phyloP scores from a whole-genome alignment of 2,797 vertebrate genomes.

The Champsocephalus gunnari region DNA sequence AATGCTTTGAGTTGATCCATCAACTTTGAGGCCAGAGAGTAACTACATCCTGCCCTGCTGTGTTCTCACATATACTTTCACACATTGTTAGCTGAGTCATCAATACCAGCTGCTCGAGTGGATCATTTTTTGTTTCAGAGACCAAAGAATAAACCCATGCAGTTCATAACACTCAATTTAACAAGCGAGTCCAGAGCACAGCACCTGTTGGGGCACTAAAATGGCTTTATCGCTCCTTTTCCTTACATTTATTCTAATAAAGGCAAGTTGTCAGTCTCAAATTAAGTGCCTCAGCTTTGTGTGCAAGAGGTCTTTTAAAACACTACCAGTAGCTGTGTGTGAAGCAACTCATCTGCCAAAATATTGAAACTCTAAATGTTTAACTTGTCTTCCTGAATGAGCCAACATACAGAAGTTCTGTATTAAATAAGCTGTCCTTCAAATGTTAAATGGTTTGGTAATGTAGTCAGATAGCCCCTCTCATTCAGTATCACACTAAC shows the following conservation, averaged over 20 bases:
- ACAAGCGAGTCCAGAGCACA: not conserved
- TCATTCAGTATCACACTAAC: not conserved
- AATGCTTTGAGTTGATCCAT: constrained; percentile 79
- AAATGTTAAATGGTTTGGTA: constrained; percentile 6
- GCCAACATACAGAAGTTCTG: constrained; percentile 8
- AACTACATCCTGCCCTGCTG: constrained; percentile 31
- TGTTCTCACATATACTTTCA: constrained; percentile 48
- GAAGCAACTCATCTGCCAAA: not conserved
- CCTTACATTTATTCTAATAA: constrained; percentile 6
- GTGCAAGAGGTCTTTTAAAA: not conserved
- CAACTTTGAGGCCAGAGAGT: constrained; percentile 64
- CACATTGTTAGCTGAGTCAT: constrained; percentile 60
- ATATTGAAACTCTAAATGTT: not conserved
- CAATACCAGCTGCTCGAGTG: constrained; percentile 57
- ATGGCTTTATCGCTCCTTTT: constrained; percentile 11
- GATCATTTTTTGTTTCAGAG: constrained; percentile 38
- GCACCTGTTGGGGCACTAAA: constrained; percentile 1
- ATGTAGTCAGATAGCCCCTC: not conserved
- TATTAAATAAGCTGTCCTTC: not conserved
- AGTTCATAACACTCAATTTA: constrained; percentile 47
- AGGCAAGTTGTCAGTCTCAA: not conserved
- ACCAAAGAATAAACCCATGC: constrained; percentile 50
- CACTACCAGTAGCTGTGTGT: not conserved
- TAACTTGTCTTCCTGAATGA: not conserved
- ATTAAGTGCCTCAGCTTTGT: not conserved